Conservation (phyloP, 1,140 invertebrate genomes). For the Hyposmocoma kahamanoa region DNA sequence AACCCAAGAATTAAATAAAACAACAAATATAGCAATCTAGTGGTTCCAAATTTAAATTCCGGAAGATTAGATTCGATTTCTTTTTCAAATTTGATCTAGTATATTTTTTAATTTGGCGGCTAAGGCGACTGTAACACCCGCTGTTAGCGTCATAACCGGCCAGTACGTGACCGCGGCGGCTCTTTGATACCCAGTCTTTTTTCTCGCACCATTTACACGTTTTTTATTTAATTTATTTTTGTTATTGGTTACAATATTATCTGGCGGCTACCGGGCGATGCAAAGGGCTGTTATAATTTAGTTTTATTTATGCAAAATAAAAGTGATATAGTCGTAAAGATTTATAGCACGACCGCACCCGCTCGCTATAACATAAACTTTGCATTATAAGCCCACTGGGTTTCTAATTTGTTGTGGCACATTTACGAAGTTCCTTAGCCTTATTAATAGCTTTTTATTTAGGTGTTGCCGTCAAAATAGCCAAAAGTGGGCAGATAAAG, state of each 20-base stretch:
- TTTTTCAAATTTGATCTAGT: no score
- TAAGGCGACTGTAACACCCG: constrained; percentile 41
- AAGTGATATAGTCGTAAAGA: constrained; percentile 45
- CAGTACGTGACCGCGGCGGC: constrained; percentile 60
- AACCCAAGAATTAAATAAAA: no score
- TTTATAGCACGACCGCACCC: constrained; percentile 44
- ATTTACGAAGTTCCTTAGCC: constrained; percentile 5
- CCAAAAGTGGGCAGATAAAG: no score
- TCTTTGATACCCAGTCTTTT: constrained; percentile 59
- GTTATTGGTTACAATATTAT: constrained; percentile 64
- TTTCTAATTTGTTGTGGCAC: constrained; percentile 14
- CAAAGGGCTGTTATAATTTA: constrained; percentile 63
- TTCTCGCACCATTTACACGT: constrained; percentile 51
- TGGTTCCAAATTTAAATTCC: no score
- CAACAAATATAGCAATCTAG: no score
- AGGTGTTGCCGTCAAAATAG: no score
- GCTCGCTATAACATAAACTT: constrained; percentile 7
- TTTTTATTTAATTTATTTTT: constrained; percentile 56
- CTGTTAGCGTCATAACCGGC: constrained; percentile 58
- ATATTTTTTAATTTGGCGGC: constrained; percentile 53
- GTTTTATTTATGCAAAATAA: constrained; percentile 71
- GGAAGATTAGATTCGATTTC: no score
- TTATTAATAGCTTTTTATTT: no score
- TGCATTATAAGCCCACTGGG: constrained; percentile 12
- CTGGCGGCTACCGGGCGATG: constrained; percentile 59